Conservation (phyloP, 2,113 vertebrate genomes). For the Ceyx cyanopectus region DNA sequence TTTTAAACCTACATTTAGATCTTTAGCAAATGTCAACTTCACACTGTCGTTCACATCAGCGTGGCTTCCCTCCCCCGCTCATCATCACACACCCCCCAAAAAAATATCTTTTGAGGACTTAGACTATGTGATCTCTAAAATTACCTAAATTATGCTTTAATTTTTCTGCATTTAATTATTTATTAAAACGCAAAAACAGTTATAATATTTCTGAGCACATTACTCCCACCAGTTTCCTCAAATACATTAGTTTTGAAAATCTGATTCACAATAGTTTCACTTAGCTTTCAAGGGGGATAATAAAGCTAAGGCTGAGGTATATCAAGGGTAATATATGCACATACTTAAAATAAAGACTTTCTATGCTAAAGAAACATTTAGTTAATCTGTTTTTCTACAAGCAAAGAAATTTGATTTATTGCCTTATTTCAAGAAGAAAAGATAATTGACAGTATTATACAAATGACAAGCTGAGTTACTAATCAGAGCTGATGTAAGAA, state of each 20-base stretch:
- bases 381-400: neutral
- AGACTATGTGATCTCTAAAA: neutral
- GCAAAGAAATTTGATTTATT: neutral
- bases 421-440: slow-evolving; percentile 23
- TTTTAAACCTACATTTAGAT: neutral
- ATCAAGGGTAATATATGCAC: neutral
- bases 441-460: neutral
- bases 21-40: neutral
- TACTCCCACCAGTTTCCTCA: slow-evolving; percentile 21
- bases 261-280: neutral
- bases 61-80: neutral
- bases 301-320: neutral
- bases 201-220: slow-evolving; percentile 36
- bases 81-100: neutral
- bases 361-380: neutral
- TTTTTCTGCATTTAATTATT: slow-evolving; percentile 39
- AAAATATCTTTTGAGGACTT: neutral
- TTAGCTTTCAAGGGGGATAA: neutral
- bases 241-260: slow-evolving; percentile 37
- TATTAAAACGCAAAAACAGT: slow-evolving; percentile 46
- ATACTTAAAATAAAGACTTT: neutral
- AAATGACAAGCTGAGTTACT: neutral
- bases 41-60: neutral
- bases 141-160: slow-evolving; percentile 28
- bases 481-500: neutral